phyloP scores from a whole-genome alignment of 2,888 invertebrate genomes.

The Acrobasis repandana region DNA sequence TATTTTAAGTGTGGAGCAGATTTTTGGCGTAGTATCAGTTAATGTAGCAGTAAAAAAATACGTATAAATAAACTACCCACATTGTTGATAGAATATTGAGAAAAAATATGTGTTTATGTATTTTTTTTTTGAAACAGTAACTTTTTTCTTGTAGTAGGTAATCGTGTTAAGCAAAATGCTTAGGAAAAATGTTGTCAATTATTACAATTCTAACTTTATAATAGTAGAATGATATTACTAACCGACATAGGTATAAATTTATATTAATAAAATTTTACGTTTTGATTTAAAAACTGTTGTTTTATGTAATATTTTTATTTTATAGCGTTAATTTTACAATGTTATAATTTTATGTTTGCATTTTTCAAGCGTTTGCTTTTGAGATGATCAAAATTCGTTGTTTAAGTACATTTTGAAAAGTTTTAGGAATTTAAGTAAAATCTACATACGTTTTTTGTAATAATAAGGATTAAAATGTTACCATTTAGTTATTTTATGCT shows the following conservation, averaged over 20 bases:
- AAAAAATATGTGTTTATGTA: neutral
- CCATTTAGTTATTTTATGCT: neutral
- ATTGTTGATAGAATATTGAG: too few relatives aligned
- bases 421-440: neutral
- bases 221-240: too few relatives aligned
- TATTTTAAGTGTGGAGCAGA: neutral
- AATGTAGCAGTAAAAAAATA: too few relatives aligned
- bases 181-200: conserved; percentile 9
- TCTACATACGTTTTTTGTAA: neutral
- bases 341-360: neutral
- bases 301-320: neutral
- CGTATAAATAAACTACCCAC: too few relatives aligned
- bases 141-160: neutral
- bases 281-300: too few relatives aligned
- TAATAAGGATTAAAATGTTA: neutral
- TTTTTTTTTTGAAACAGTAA: neutral
- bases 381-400: neutral
- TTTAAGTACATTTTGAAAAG: neutral
- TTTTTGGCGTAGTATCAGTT: neutral
- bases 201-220: neutral
- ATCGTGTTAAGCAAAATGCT: neutral
- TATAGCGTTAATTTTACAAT: neutral
- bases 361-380: neutral
- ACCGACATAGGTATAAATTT: too few relatives aligned
- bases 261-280: too few relatives aligned